These are phyloP conservation scores for Cheiracanthium punctorium DNA, from an alignment of 2,888 invertebrate species.

Conservation along the genomic window DNA sequence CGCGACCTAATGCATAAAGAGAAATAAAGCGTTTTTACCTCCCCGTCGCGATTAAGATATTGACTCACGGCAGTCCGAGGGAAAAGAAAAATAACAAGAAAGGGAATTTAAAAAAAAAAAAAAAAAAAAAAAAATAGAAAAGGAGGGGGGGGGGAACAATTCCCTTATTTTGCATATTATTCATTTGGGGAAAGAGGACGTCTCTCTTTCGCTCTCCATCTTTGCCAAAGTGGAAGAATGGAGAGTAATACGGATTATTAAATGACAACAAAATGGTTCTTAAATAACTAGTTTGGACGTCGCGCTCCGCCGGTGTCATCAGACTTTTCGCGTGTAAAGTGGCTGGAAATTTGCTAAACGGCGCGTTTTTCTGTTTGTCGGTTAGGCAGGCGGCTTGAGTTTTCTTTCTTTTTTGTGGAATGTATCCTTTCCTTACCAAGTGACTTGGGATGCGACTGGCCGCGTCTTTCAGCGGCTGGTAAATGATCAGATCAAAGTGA, in stretches of 20 bases:
- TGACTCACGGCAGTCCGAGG: constrained; percentile 27
- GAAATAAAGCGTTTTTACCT: constrained; percentile 43
- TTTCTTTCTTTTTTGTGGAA: too few relatives aligned
- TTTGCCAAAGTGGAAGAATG: neutral
- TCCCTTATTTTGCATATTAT: constrained; percentile 1
- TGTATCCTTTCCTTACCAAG: too few relatives aligned
- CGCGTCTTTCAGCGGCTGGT: too few relatives aligned
- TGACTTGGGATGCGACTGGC: too few relatives aligned
- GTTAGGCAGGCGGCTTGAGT: too few relatives aligned
- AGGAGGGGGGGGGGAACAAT: constrained; percentile 18
- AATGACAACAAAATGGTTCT: neutral
- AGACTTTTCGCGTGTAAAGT: neutral
- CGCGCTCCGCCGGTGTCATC: neutral
- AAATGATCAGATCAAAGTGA: too few relatives aligned
- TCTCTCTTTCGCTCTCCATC: neutral
- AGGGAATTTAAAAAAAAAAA: neutral
- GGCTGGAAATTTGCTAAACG: neutral
- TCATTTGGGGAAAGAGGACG: neutral
- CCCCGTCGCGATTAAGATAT: constrained; percentile 54
- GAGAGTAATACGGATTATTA: neutral
- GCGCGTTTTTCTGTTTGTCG: neutral
- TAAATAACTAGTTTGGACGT: neutral
- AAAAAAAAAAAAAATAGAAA: constrained; percentile 27
- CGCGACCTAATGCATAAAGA: constrained; percentile 33
- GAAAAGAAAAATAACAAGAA: constrained; percentile 8